Conservation (phyloP, 2,113 vertebrate species). For the Daboia siamensis region DNA sequence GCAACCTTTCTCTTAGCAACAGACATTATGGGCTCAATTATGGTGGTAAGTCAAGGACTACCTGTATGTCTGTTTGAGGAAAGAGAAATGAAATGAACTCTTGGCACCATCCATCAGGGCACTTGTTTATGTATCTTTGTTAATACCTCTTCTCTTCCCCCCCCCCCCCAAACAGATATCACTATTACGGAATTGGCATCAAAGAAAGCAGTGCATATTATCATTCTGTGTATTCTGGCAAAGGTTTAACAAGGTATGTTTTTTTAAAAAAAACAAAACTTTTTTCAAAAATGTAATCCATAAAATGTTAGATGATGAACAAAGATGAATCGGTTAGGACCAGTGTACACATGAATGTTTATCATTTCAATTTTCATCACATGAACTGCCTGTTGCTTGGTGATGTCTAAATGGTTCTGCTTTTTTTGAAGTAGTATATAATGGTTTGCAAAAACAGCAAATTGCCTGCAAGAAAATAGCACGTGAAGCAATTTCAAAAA, state of each 20-base stretch:
- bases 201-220: conserved; percentile 99
- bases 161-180: conserved; percentile 75
- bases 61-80: neutral
- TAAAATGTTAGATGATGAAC: conserved; percentile 1
- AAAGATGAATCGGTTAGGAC: neutral
- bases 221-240: conserved; percentile 97
- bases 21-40: neutral
- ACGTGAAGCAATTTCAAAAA: neutral
- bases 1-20: neutral
- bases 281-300: conserved; percentile 5
- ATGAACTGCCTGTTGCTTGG: neutral
- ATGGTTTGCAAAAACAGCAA: neutral
- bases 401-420: neutral
- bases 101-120: neutral
- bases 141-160: neutral
- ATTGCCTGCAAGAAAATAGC: neutral
- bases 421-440: neutral
- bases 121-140: neutral
- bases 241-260: conserved; percentile 92
- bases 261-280: neutral
- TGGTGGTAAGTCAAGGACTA: neutral
- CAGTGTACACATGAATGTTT: neutral
- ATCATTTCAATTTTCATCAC: neutral
- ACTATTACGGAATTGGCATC: conserved; percentile 98
- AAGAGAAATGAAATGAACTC: neutral